Evolutionary conservation across 2,888 invertebrate genomes (phyloP).

Genomic region (Ormyrus pomaceus): DNA sequence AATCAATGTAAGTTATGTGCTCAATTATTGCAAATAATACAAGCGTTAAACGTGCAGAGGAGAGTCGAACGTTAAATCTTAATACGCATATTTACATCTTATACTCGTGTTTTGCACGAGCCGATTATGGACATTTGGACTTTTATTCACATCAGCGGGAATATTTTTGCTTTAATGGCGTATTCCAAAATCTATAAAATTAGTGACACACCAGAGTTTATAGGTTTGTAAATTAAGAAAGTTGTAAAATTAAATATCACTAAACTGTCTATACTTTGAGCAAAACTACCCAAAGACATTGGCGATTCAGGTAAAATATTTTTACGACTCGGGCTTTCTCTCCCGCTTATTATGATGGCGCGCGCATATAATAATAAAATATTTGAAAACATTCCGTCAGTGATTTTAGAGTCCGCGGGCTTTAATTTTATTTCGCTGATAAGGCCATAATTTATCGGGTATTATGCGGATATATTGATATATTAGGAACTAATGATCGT

Average conservation of each 20-base stretch:
- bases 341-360: slow-evolving; percentile 21
- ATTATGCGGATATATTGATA: slow-evolving; percentile 53
- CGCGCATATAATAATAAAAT: slow-evolving; percentile 42
- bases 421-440: slow-evolving; percentile 40
- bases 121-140: slow-evolving; percentile 41
- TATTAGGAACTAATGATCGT: slow-evolving; percentile 54
- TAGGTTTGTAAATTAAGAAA: slow-evolving; percentile 39
- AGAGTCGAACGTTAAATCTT: background rate
- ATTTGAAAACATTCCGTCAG: slow-evolving; percentile 23
- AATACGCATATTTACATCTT: background rate
- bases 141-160: slow-evolving; percentile 27
- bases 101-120: slow-evolving; percentile 19
- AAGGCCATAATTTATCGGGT: slow-evolving; percentile 45
- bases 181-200: slow-evolving; percentile 51
- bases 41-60: background rate
- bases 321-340: slow-evolving; percentile 35
- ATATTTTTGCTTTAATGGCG: slow-evolving; percentile 38
- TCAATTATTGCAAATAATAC: slow-evolving; percentile 25
- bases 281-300: slow-evolving; percentile 12
- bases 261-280: slow-evolving; percentile 44
- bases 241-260: slow-evolving; percentile 50
- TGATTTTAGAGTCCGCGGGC: background rate
- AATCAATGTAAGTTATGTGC: slow-evolving; percentile 16
- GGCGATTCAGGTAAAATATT: slow-evolving; percentile 41
- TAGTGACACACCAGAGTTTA: slow-evolving; percentile 45